Conservation (phyloP, 2,888 invertebrate species). For the Achlya flavicornis region DNA sequence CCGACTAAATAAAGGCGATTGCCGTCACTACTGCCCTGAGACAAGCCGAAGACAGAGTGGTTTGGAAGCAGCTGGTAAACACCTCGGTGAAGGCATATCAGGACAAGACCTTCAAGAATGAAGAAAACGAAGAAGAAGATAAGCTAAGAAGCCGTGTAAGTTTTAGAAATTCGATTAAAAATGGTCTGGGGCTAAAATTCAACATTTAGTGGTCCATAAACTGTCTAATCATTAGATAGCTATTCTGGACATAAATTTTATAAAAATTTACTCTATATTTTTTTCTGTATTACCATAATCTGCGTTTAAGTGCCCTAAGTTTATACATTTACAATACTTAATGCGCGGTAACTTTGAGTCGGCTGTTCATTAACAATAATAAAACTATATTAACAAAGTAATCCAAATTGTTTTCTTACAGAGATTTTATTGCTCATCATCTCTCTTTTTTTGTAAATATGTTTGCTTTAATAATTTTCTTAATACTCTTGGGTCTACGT, state of each 20-base stretch:
- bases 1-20: too few relatives aligned
- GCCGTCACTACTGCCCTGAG: too few relatives aligned
- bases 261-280: slow-evolving; percentile 42
- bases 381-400: slow-evolving; percentile 51
- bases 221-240: neutral
- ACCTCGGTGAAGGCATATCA: too few relatives aligned
- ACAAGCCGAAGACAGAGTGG: too few relatives aligned
- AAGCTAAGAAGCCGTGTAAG: too few relatives aligned
- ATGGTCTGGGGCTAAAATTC: neutral
- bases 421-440: slow-evolving; percentile 30
- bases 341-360: slow-evolving; percentile 54
- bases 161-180: neutral
- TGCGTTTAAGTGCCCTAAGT: slow-evolving; percentile 29
- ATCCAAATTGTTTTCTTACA: slow-evolving; percentile 36
- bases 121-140: too few relatives aligned
- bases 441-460: slow-evolving; percentile 25
- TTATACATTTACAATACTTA: slow-evolving; percentile 67
- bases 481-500: slow-evolving; percentile 7
- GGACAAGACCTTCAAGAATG: too few relatives aligned
- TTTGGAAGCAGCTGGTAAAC: too few relatives aligned
- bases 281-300: slow-evolving; percentile 47
- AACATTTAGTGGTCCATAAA: slow-evolving; percentile 3
- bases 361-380: slow-evolving; percentile 45
- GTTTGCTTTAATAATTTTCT: slow-evolving; percentile 23
- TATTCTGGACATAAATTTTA: slow-evolving; percentile 25